phyloP scores from a whole-genome alignment of 2,797 vertebrate genomes.

The Garrulus glandarius region DNA sequence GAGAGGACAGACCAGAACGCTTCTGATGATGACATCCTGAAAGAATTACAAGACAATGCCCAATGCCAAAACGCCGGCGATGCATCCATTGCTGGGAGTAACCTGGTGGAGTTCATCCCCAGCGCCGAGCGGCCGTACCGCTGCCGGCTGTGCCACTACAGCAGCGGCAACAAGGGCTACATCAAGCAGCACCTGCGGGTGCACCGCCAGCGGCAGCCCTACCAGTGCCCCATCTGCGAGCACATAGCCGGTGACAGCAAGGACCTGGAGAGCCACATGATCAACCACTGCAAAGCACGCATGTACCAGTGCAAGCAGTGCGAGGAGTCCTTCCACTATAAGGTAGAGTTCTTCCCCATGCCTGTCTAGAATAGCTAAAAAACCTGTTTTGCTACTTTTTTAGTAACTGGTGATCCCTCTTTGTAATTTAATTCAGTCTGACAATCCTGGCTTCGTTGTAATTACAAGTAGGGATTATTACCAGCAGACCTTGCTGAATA shows the following conservation, averaged over 20 bases:
- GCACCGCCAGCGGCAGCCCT: slow-evolving; percentile 91
- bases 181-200: slow-evolving; percentile 95
- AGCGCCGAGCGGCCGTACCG: slow-evolving; percentile 87
- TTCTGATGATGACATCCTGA: slow-evolving; percentile 94
- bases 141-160: slow-evolving; percentile 92
- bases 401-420: not conserved
- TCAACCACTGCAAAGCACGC: slow-evolving; percentile 93
- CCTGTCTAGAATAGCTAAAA: not conserved
- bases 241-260: slow-evolving; percentile 89
- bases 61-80: slow-evolving; percentile 80
- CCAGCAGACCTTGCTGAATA: not conserved
- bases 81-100: slow-evolving; percentile 55
- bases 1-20: slow-evolving; percentile 96
- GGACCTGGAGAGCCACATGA: slow-evolving; percentile 93
- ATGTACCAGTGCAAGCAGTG: slow-evolving; percentile 93
- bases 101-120: slow-evolving; percentile 87
- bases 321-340: slow-evolving; percentile 89
- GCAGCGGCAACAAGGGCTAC: slow-evolving; percentile 94
- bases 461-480: not conserved
- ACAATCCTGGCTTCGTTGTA: not conserved
- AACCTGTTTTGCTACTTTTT: not conserved
- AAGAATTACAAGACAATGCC: slow-evolving; percentile 91
- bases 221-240: slow-evolving; percentile 97
- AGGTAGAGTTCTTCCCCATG: slow-evolving; percentile 75
- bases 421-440: not conserved